Evolutionary conservation across 2,113 vertebrate species (phyloP).

Genomic region (Prunella himalayana): DNA sequence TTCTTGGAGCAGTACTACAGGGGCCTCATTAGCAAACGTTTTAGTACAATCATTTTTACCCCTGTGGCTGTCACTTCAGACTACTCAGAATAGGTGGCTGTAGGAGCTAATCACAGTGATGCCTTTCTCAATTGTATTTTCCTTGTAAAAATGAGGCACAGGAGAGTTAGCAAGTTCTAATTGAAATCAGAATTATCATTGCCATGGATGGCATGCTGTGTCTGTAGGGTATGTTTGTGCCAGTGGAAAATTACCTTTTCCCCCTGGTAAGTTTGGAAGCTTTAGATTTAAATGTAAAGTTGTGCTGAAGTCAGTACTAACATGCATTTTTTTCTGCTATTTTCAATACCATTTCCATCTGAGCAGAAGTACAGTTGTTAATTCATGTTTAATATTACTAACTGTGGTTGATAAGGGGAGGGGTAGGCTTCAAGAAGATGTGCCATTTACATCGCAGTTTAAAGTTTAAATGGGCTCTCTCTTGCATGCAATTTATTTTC

Average conservation of each 20-base stretch:
- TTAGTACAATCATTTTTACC: conserved; percentile 65
- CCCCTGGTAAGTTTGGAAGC: background rate
- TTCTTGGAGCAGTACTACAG: conserved; percentile 61
- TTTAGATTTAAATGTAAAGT: conserved; percentile 8
- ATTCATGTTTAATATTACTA: background rate
- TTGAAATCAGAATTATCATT: conserved; percentile 71
- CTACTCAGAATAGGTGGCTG: conserved; percentile 66
- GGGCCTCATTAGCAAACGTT: conserved; percentile 69
- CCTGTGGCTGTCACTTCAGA: conserved; percentile 67
- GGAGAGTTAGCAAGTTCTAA: conserved; percentile 62
- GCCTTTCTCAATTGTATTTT: conserved; percentile 63
- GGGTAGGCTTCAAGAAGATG: background rate
- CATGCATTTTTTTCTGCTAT: background rate
- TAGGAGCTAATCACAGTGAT: conserved; percentile 64
- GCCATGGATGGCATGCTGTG: conserved; percentile 42
- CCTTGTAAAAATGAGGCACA: conserved; percentile 54
- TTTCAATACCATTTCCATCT: background rate
- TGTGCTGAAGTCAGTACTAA: background rate
- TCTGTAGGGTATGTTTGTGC: conserved; percentile 42
- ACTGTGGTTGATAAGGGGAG: background rate
- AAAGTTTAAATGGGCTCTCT: background rate
- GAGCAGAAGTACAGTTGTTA: background rate
- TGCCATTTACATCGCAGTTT: background rate
- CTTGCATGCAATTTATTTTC: background rate
- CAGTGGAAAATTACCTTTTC: conserved; percentile 8